Percentiles rank a stretch among this genome's conserved stretches.
These are phyloP conservation scores for Ariopsis seemanni DNA, from an alignment of 2,113 vertebrate genomes.

Conservation along the genomic window DNA sequence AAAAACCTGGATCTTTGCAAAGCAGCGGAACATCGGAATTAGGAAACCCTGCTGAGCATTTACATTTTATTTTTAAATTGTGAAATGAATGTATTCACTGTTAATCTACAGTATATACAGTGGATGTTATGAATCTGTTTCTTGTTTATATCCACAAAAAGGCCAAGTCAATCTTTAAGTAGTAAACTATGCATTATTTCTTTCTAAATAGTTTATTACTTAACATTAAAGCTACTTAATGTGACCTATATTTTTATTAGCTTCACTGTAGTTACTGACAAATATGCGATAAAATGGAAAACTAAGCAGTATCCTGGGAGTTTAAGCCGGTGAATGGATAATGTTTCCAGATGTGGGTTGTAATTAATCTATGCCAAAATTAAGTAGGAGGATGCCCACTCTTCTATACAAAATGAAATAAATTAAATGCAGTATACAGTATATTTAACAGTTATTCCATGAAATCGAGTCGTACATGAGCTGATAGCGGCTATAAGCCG, in stretches of 20 bases:
- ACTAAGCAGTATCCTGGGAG: background rate
- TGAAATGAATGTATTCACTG: background rate
- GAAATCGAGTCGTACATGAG: no score
- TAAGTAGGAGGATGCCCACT: background rate
- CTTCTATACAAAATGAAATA: background rate
- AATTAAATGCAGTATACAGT: background rate
- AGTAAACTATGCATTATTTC: background rate
- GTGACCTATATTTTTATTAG: background rate
- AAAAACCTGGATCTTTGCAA: background rate
- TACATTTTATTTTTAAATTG: background rate
- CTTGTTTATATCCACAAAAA: background rate
- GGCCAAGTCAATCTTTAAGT: no score
- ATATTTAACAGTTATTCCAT: no score
- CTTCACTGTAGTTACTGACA: background rate
- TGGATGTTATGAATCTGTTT: background rate
- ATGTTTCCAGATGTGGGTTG: background rate
- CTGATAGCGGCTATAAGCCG: no score
- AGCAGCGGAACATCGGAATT: background rate
- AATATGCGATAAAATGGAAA: background rate
- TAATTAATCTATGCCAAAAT: slow-evolving; percentile 4
- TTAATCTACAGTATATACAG: background rate
- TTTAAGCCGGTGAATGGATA: background rate
- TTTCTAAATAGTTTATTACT: background rate
- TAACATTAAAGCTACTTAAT: background rate
- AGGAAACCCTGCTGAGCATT: background rate